Conservation (phyloP, 2,888 invertebrate species). For the Helleia helle region DNA sequence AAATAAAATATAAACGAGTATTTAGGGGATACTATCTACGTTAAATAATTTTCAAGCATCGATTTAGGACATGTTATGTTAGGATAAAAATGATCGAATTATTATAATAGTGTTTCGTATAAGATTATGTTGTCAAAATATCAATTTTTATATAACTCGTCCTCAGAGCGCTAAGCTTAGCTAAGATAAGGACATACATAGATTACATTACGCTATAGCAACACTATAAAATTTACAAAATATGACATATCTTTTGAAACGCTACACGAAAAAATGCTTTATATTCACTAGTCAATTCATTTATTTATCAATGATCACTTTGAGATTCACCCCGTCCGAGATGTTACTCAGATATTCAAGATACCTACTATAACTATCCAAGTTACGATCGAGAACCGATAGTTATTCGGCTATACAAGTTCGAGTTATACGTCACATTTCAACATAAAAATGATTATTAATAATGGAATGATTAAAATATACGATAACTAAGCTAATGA, state of each 20-base stretch:
- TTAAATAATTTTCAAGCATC: slow-evolving; percentile 24
- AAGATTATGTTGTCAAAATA: slow-evolving; percentile 24
- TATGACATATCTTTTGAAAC: slow-evolving; percentile 72
- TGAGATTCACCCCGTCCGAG: slow-evolving; percentile 28
- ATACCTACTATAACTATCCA: slow-evolving; percentile 16
- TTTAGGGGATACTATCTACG: slow-evolving; percentile 17
- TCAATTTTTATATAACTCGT: slow-evolving; percentile 43
- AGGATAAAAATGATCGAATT: slow-evolving; percentile 17
- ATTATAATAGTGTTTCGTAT: slow-evolving; percentile 20
- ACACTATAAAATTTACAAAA: slow-evolving; percentile 74
- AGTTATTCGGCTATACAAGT: not conserved
- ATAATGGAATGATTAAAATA: slow-evolving; percentile 4
- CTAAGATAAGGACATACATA: slow-evolving; percentile 63
- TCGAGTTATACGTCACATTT: not conserved
- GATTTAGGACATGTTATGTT: slow-evolving; percentile 19
- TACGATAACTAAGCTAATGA: too few relatives aligned
- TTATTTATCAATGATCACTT: slow-evolving; percentile 51
- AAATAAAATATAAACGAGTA: slow-evolving; percentile 16
- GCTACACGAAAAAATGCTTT: slow-evolving; percentile 67
- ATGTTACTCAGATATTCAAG: slow-evolving; percentile 19
- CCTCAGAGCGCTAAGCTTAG: slow-evolving; percentile 69
- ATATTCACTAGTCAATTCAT: slow-evolving; percentile 69
- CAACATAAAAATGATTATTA: not conserved
- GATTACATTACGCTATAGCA: slow-evolving; percentile 63
- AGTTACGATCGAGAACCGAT: slow-evolving; percentile 7